A percentile compares a stretch with the other conserved stretches of the same genome.
Evolutionary conservation across 2,113 vertebrate genomes (phyloP).

Genomic region (Rhabdomys dilectus): DNA sequence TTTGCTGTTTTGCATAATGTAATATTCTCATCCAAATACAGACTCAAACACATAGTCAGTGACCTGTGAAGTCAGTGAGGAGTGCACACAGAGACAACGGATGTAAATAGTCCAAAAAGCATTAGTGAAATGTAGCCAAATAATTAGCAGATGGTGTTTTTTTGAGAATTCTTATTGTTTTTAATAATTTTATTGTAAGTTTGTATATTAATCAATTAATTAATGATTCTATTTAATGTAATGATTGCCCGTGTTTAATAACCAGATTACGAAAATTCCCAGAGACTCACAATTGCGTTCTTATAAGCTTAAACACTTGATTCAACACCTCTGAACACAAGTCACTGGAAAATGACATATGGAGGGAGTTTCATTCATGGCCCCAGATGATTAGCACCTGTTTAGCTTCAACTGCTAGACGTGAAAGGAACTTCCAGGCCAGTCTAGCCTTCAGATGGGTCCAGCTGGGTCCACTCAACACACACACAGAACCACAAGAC

Average conservation of each 20-base stretch:
- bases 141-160: conserved; percentile 17
- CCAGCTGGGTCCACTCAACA: neutral
- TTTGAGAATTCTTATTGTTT: neutral
- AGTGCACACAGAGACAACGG: neutral
- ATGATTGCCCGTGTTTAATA: conserved; percentile 36
- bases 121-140: conserved; percentile 11
- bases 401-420: neutral
- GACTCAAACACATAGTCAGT: neutral
- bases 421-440: neutral
- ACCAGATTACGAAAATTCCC: conserved; percentile 39
- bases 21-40: neutral
- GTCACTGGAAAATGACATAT: neutral
- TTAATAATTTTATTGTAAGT: neutral
- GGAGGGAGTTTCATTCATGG: neutral
- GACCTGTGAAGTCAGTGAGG: conserved; percentile 21
- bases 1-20: conserved; percentile 39
- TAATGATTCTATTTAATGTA: conserved; percentile 19
- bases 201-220: neutral
- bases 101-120: neutral
- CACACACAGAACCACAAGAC: conserved; percentile 14
- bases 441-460: neutral
- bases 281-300: neutral
- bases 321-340: neutral
- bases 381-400: neutral
- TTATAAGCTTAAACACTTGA: neutral